Evolutionary conservation across 2,797 vertebrate species (phyloP).

Genomic region (Aphelocoma californica): DNA sequence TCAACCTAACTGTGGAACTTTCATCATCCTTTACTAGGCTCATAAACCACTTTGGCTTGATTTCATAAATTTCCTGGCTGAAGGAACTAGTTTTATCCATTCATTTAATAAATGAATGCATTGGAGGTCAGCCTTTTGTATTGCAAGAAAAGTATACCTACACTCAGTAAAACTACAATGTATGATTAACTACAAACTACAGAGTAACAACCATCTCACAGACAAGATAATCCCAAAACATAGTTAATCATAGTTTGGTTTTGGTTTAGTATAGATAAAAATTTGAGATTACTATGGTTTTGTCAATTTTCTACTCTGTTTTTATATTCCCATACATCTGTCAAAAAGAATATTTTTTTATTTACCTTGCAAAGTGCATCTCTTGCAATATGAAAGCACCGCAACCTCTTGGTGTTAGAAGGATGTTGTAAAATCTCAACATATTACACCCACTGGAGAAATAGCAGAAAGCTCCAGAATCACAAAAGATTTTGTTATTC

Average conservation of each 20-base stretch:
- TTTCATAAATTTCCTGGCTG: not conserved
- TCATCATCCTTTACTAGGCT: not conserved
- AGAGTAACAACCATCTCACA: not conserved
- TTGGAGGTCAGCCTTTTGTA: not conserved
- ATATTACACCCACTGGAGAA: conserved; percentile 79
- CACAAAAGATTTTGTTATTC: not conserved
- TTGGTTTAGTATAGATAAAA: not conserved
- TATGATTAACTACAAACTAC: not conserved
- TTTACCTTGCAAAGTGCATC: conserved; percentile 77
- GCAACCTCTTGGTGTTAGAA: conserved; percentile 74
- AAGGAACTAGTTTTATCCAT: not conserved
- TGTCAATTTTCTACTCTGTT: not conserved
- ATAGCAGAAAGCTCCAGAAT: conserved; percentile 76
- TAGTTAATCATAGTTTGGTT: conserved; percentile 14
- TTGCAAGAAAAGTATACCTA: not conserved
- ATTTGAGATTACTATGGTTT: conserved; percentile 29
- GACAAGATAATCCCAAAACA: conserved; percentile 25
- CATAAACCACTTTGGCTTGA: not conserved
- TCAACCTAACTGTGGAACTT: not conserved
- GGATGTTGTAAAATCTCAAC: conserved; percentile 75
- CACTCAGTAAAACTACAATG: not conserved
- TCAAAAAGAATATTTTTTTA: conserved; percentile 38
- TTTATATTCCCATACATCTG: conserved; percentile 31
- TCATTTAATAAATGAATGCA: not conserved
- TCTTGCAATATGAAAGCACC: conserved; percentile 75